phyloP scores from a whole-genome alignment of 2,113 vertebrate genomes.

The Casuarius casuarius region DNA sequence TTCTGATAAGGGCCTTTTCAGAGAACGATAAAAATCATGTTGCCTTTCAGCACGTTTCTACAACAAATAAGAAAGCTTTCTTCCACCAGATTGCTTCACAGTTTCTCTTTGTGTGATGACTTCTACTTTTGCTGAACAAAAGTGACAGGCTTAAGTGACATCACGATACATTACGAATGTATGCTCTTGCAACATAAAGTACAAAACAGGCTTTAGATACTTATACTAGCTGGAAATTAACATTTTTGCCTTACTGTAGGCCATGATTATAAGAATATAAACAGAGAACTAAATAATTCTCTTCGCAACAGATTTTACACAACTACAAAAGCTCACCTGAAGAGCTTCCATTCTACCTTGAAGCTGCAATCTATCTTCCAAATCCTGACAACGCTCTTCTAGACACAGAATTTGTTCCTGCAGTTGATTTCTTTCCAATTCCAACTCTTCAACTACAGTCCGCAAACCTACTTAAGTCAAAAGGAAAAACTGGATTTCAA shows the following conservation, averaged over 20 bases:
- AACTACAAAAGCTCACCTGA: conserved; percentile 78
- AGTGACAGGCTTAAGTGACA: neutral
- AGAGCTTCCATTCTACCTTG: conserved; percentile 86
- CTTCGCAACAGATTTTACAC: neutral
- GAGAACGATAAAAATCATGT: neutral
- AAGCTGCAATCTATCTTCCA: conserved; percentile 89
- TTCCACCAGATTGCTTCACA: neutral
- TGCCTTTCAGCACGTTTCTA: neutral
- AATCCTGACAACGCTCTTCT: conserved; percentile 87
- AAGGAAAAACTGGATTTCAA: neutral
- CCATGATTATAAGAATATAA: neutral
- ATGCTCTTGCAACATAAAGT: neutral
- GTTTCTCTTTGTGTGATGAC: neutral
- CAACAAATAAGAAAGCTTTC: neutral
- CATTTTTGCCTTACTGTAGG: neutral
- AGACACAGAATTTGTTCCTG: conserved; percentile 91
- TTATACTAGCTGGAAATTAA: neutral
- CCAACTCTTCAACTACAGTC: conserved; percentile 89
- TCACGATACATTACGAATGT: fast-evolving
- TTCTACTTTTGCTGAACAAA: neutral
- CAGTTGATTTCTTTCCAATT: conserved; percentile 91
- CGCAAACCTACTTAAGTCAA: conserved; percentile 77
- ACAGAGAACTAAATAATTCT: neutral
- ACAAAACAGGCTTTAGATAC: neutral
- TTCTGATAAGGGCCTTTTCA: neutral